phyloP scores from a whole-genome alignment of 2,113 vertebrate species.

The Poeciliopsis occidentalis region DNA sequence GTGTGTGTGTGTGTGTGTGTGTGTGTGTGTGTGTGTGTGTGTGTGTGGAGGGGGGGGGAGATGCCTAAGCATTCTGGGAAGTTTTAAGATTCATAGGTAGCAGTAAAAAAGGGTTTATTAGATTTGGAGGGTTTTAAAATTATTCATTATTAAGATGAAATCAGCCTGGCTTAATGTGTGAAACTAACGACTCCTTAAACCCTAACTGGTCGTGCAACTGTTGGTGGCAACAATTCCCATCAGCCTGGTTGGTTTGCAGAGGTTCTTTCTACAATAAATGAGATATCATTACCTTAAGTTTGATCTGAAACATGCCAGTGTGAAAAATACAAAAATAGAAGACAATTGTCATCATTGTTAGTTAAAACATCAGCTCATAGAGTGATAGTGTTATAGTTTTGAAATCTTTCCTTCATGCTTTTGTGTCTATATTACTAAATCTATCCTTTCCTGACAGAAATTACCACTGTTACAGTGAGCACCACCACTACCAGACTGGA shows the following conservation, averaged over 20 bases:
- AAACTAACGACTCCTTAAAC: not conserved
- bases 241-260: too few relatives aligned
- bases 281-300: not conserved
- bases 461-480: constrained; percentile 85
- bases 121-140: constrained; percentile 31
- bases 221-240: not conserved
- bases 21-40: too few relatives aligned
- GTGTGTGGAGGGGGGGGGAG: not conserved
- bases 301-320: not conserved
- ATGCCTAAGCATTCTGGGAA: constrained; percentile 35
- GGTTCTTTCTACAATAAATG: not conserved
- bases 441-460: constrained; percentile 75
- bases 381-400: not conserved
- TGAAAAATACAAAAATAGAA: not conserved
- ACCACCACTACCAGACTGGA: constrained; percentile 87
- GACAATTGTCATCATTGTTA: not conserved
- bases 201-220: not conserved
- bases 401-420: not conserved
- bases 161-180: not conserved
- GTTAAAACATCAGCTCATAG: not conserved
- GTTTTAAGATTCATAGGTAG: constrained; percentile 49
- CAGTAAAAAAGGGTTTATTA: constrained; percentile 46
- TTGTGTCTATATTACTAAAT: not conserved
- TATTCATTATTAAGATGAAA: not conserved
- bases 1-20: too few relatives aligned